These are phyloP conservation scores for Coenonympha arcania DNA, from an alignment of 2,888 invertebrate species.

Conservation along the genomic window DNA sequence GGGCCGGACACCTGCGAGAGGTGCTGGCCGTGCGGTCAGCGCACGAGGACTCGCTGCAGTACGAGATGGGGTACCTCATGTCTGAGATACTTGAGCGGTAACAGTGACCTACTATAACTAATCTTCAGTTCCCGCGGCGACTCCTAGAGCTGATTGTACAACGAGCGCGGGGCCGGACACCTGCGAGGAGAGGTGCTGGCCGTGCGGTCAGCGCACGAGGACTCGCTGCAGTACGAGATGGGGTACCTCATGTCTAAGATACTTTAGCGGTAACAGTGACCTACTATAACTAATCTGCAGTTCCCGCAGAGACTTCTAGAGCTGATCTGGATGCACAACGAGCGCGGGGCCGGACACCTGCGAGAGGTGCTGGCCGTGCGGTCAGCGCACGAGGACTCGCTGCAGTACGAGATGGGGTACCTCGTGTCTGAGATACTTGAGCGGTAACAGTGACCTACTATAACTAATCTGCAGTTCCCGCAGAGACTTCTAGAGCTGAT, in stretches of 20 bases:
- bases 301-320: constrained; percentile 11
- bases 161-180: constrained; percentile 21
- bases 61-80: constrained; percentile 42
- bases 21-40: constrained; percentile 29
- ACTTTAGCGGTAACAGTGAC: no score
- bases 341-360: constrained; percentile 17
- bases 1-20: background rate
- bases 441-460: no score
- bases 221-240: no score
- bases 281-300: no score
- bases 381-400: no score
- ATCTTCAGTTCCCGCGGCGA: constrained; percentile 8
- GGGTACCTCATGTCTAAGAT: no score
- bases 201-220: no score
- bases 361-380: constrained; percentile 12
- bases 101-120: no score
- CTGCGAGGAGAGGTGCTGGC: constrained; percentile 6
- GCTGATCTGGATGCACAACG: constrained; percentile 29
- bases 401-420: no score
- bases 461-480: no score
- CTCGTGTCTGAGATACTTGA: no score
- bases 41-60: constrained; percentile 37
- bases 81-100: constrained; percentile 44
- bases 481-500: constrained; percentile 22
- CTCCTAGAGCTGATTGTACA: constrained; percentile 26